Conservation (phyloP, 2,113 vertebrate species). For the Cephalopholis sonnerati region DNA sequence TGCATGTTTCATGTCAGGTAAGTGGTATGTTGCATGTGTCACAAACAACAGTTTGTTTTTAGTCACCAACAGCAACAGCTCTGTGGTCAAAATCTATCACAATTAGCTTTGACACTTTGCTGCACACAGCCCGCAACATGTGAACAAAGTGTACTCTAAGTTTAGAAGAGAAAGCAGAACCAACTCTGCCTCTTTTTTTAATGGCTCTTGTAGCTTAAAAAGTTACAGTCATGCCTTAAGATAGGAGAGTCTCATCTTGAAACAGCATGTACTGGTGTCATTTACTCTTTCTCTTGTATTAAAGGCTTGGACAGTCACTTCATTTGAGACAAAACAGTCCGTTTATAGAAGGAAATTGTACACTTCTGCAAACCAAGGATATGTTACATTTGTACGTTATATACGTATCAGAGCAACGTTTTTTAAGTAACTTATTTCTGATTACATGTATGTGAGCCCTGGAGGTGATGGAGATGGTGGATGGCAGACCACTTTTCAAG, state of each 20-base stretch:
- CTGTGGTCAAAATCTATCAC: conserved; percentile 11
- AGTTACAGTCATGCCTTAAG: not conserved
- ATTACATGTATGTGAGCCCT: too few species aligned
- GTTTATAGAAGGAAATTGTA: too few species aligned
- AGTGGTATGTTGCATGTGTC: not conserved
- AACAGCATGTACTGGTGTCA: not conserved
- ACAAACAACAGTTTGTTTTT: not conserved
- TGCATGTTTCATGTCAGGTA: not conserved
- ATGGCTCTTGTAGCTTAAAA: not conserved
- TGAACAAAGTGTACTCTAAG: not conserved
- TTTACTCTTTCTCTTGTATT: too few species aligned
- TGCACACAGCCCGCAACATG: not conserved
- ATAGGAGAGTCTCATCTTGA: not conserved
- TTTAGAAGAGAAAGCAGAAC: conserved; percentile 57
- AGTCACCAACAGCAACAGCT: not conserved
- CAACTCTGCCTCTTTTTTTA: not conserved
- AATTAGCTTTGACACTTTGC: not conserved
- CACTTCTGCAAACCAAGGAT: too few species aligned
- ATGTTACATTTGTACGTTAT: too few species aligned
- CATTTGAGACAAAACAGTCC: too few species aligned
- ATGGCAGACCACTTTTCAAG: too few species aligned
- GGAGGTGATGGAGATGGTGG: too few species aligned
- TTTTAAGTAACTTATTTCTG: too few species aligned
- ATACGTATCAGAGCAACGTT: too few species aligned
- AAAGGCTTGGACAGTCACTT: too few species aligned